Evolutionary conservation across 2,888 invertebrate species (phyloP).

Genomic region (Pristionchus mayeri): DNA sequence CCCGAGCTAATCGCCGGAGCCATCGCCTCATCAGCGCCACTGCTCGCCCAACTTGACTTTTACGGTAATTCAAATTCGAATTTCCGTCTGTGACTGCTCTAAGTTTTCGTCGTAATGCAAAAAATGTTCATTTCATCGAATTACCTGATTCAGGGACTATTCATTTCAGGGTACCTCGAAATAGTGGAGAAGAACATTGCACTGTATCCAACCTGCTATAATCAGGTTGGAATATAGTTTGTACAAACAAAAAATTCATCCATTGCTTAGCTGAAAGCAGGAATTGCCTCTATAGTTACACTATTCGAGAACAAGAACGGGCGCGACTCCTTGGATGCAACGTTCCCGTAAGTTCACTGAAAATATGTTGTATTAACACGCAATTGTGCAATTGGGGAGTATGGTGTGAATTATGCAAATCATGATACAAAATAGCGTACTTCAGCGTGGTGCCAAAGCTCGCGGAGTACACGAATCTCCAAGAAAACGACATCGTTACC

Average conservation of each 20-base stretch:
- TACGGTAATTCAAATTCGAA: slow-evolving; percentile 79
- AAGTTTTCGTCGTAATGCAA: not conserved
- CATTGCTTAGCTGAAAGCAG: not conserved
- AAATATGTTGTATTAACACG: no score
- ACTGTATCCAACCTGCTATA: not conserved
- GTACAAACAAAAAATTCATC: slow-evolving; percentile 5
- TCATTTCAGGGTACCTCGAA: slow-evolving; percentile 27
- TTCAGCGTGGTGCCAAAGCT: no score
- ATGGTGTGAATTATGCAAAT: no score
- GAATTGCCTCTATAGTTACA: not conserved
- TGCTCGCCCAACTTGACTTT: slow-evolving; percentile 89
- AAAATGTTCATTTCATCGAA: not conserved
- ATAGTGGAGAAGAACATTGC: not conserved
- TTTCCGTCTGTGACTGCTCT: not conserved
- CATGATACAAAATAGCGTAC: no score
- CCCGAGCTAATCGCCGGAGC: slow-evolving; percentile 88
- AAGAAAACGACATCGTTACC: not conserved
- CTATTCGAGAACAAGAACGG: slow-evolving; percentile 18
- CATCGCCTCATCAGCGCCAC: slow-evolving; percentile 90
- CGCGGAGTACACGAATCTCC: not conserved
- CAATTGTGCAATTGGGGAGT: no score
- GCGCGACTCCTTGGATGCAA: not conserved
- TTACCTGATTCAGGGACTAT: not conserved
- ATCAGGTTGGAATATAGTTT: no score
- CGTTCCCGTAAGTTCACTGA: slow-evolving; percentile 22